phyloP scores from a whole-genome alignment of 2,113 vertebrate species.

The Oriolus oriolus region DNA sequence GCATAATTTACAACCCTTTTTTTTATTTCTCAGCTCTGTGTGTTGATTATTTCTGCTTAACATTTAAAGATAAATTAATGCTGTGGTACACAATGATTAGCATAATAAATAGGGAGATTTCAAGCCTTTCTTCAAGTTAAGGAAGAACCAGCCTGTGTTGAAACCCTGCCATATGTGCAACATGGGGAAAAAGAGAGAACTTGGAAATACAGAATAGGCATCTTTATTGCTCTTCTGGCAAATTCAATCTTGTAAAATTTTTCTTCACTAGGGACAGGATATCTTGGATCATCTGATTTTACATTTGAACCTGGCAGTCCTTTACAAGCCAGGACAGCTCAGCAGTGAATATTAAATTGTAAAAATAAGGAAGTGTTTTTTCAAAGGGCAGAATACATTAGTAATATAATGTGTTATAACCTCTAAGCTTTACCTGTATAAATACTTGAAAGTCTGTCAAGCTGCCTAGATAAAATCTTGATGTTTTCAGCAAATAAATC shows the following conservation, averaged over 20 bases:
- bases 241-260: neutral
- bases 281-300: slow-evolving; percentile 31
- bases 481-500: neutral
- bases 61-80: neutral
- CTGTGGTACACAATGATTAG: neutral
- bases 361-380: slow-evolving; percentile 7
- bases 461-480: slow-evolving; percentile 1
- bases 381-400: neutral
- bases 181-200: neutral
- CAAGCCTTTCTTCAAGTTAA: neutral
- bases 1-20: neutral
- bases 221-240: neutral
- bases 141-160: neutral
- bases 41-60: neutral
- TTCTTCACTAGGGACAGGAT: neutral
- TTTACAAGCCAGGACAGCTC: slow-evolving; percentile 25
- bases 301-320: slow-evolving; percentile 28
- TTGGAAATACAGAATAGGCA: neutral
- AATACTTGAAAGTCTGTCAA: slow-evolving; percentile 11
- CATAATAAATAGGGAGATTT: neutral
- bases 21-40: neutral
- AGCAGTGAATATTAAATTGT: slow-evolving; percentile 35
- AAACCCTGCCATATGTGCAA: neutral
- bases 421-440: neutral
- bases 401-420: neutral